Evolutionary conservation across 2,113 vertebrate genomes (phyloP).

Genomic region (Hippocampus mohnikei): DNA sequence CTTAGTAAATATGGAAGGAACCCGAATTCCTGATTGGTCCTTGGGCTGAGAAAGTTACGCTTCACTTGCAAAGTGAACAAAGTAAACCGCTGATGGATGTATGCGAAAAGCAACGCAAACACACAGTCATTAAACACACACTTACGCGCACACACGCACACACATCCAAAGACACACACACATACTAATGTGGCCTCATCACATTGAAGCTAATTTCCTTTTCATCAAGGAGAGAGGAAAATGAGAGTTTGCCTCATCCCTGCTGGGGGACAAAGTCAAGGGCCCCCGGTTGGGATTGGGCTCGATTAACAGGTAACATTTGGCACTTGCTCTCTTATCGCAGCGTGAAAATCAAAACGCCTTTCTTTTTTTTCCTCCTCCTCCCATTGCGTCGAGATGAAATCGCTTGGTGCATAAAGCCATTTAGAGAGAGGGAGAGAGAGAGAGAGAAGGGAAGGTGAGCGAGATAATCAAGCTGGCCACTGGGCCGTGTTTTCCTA

Average conservation of each 20-base stretch:
- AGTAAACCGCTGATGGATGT: constrained; percentile 17
- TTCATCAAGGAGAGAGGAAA: constrained; percentile 78
- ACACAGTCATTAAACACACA: constrained; percentile 15
- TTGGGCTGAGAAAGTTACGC: not conserved
- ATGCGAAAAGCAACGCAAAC: constrained; percentile 31
- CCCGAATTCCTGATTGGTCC: not conserved
- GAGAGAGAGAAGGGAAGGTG: constrained; percentile 93
- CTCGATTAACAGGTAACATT: constrained; percentile 77
- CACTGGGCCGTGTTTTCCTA: constrained; percentile 99
- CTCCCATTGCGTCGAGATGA: constrained; percentile 99
- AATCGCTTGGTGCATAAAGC: constrained; percentile 99
- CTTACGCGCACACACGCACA: constrained; percentile 21
- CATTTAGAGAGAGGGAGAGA: constrained; percentile 80
- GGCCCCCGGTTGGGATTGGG: constrained; percentile 75
- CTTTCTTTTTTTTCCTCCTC: constrained; percentile 67
- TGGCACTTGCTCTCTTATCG: constrained; percentile 75
- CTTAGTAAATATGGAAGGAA: not conserved
- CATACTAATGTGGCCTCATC: constrained; percentile 69
- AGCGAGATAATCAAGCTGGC: constrained; percentile 99
- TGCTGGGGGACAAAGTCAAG: constrained; percentile 90
- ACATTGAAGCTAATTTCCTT: constrained; percentile 75
- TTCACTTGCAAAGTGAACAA: constrained; percentile 17
- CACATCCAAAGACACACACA: constrained; percentile 17
- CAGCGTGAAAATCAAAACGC: constrained; percentile 78
- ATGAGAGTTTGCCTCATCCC: constrained; percentile 91